Percentiles rank a stretch among this genome's conserved stretches.
Evolutionary conservation across 2,113 vertebrate species (phyloP).

Genomic region (Pipa parva): DNA sequence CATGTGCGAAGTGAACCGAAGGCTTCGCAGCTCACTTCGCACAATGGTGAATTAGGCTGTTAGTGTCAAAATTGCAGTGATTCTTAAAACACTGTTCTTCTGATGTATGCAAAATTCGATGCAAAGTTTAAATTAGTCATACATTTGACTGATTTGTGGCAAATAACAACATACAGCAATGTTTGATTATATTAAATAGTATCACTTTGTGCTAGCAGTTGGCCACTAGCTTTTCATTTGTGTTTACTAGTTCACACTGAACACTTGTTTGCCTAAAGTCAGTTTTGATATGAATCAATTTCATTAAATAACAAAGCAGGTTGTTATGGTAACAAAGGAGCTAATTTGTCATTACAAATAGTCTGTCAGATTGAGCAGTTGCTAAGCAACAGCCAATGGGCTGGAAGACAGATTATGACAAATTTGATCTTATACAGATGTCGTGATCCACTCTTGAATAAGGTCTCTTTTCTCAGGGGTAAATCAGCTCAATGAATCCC

Average conservation of each 20-base stretch:
- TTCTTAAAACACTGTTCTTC: too few species aligned
- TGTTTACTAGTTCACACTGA: conserved; percentile 56
- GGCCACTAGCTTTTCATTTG: conserved; percentile 46
- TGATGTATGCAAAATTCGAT: background rate
- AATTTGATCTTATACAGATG: conserved; percentile 75
- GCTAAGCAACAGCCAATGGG: conserved; percentile 87
- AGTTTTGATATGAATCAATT: conserved; percentile 85
- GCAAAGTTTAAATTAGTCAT: background rate
- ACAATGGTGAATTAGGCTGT: too few species aligned
- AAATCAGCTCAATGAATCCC: conserved; percentile 48
- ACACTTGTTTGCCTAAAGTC: conserved; percentile 63
- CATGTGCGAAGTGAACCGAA: too few species aligned
- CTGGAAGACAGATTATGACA: conserved; percentile 71
- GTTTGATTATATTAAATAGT: conserved; percentile 48
- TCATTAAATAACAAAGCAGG: conserved; percentile 96
- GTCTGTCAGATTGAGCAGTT: conserved; percentile 80
- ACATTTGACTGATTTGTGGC: conserved; percentile 42
- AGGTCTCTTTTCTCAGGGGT: conserved; percentile 58
- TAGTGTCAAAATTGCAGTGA: background rate
- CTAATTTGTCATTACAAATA: conserved; percentile 92
- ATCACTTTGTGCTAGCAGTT: background rate
- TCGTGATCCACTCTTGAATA: conserved; percentile 64
- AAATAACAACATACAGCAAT: conserved; percentile 44
- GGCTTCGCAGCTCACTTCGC: too few species aligned
- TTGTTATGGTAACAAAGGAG: conserved; percentile 90